These are phyloP conservation scores for Eumaeus atala DNA, from an alignment of 1,140 invertebrate species.

Conservation along the genomic window DNA sequence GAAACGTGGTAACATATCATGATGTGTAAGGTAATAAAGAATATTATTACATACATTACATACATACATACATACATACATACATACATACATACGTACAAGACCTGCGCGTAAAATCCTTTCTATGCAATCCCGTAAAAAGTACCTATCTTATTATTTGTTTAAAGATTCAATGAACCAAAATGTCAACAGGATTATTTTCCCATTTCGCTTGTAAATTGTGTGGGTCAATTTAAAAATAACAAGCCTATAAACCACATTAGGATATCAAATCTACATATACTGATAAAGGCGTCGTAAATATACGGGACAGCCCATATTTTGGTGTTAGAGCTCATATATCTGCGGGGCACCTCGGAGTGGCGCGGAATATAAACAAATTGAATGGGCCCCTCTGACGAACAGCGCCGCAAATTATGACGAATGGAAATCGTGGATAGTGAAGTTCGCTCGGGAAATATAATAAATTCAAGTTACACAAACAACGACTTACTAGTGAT, in stretches of 20 bases:
- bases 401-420: constrained; percentile 62
- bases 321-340: constrained; percentile 53
- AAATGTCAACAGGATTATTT: neutral
- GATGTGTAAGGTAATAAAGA: no score
- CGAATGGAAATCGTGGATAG: constrained; percentile 37
- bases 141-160: neutral
- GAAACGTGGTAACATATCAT: no score
- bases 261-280: constrained; percentile 30
- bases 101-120: no score
- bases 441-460: neutral
- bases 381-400: constrained; percentile 61
- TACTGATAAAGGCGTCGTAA: constrained; percentile 51
- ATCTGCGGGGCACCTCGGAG: constrained; percentile 52
- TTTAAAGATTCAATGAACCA: constrained; percentile 1
- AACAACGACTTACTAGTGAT: no score
- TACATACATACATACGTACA: no score
- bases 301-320: constrained; percentile 56
- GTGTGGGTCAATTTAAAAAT: constrained; percentile 8
- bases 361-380: constrained; percentile 70
- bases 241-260: constrained; percentile 38
- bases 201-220: no score
- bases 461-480: no score
- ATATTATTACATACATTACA: no score
- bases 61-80: no score
- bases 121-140: no score